Evolutionary conservation across 2,113 vertebrate species (phyloP).

Genomic region (Pseudorhombus dupliciocellatus): DNA sequence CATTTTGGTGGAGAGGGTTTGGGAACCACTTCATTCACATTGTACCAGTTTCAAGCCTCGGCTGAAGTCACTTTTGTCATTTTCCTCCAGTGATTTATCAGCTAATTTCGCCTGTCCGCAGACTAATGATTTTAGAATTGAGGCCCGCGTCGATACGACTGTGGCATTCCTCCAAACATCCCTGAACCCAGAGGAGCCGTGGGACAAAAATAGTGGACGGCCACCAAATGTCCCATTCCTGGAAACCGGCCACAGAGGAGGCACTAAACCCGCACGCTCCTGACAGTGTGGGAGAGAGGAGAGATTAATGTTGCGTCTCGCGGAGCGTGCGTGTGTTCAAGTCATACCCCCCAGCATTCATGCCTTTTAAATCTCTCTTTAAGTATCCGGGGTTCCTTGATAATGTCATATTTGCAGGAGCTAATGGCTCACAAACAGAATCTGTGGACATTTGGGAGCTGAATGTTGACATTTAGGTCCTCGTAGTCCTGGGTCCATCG

Average conservation of each 20-base stretch:
- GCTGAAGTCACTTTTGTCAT: conserved; percentile 22
- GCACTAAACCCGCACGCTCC: conserved; percentile 32
- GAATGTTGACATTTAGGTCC: conserved; percentile 12
- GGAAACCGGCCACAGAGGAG: conserved; percentile 50
- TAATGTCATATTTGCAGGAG: conserved; percentile 29
- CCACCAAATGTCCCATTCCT: conserved; percentile 50
- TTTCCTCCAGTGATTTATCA: conserved; percentile 20
- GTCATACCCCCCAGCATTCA: conserved; percentile 6
- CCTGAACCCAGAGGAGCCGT: conserved; percentile 29
- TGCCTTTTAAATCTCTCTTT: conserved; percentile 37
- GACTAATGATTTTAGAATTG: conserved; percentile 48
- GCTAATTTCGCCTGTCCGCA: conserved; percentile 26
- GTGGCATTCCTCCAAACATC: conserved; percentile 57
- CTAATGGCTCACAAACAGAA: conserved; percentile 14
- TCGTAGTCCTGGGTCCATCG: conserved; percentile 6
- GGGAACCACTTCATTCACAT: conserved; percentile 31
- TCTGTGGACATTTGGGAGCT: conserved; percentile 29
- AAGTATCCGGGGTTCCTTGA: conserved; percentile 19
- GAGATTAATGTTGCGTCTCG: conserved; percentile 54
- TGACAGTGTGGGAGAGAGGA: conserved; percentile 31
- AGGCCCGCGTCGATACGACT: conserved; percentile 31
- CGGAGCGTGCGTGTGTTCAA: conserved; percentile 24
- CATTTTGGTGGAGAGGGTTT: conserved; percentile 24
- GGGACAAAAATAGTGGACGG: conserved; percentile 41
- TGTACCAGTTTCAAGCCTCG: conserved; percentile 28